These are phyloP conservation scores for Diprion similis DNA, from an alignment of 1,140 invertebrate genomes.

Conservation along the genomic window DNA sequence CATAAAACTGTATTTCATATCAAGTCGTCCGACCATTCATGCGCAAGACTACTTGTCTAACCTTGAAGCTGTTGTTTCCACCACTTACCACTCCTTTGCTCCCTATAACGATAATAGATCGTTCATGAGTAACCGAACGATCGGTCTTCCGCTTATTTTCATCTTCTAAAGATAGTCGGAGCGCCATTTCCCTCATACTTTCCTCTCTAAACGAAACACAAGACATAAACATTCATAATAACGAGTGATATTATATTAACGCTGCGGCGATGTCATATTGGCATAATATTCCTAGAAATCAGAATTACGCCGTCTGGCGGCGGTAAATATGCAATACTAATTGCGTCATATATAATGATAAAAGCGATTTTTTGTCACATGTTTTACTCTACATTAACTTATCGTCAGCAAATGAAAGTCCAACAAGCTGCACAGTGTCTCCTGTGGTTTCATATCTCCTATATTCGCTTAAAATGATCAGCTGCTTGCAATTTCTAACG, in stretches of 20 bases:
- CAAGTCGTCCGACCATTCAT: not conserved
- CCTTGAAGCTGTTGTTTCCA: conserved; percentile 5
- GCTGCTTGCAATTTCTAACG: too few species aligned
- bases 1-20: not conserved
- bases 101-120: conserved; percentile 64
- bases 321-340: too few species aligned
- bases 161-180: conserved; percentile 36
- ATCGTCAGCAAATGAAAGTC: too few species aligned
- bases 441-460: too few species aligned
- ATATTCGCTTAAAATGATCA: too few species aligned
- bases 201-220: conserved; percentile 34
- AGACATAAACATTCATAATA: not conserved
- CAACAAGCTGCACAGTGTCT: too few species aligned
- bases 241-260: conserved; percentile 17
- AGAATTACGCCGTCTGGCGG: too few species aligned
- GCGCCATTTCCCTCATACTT: conserved; percentile 38
- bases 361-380: too few species aligned
- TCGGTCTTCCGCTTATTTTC: conserved; percentile 44
- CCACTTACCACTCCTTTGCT: conserved; percentile 64
- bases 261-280: too few species aligned
- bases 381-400: too few species aligned
- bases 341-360: too few species aligned
- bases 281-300: too few species aligned
- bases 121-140: conserved; percentile 52
- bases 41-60: conserved; percentile 1